Percentiles rank a stretch among this genome's conserved stretches.
These are phyloP conservation scores for Ostrea edulis DNA, from an alignment of 1,140 invertebrate genomes.

Conservation along the genomic window DNA sequence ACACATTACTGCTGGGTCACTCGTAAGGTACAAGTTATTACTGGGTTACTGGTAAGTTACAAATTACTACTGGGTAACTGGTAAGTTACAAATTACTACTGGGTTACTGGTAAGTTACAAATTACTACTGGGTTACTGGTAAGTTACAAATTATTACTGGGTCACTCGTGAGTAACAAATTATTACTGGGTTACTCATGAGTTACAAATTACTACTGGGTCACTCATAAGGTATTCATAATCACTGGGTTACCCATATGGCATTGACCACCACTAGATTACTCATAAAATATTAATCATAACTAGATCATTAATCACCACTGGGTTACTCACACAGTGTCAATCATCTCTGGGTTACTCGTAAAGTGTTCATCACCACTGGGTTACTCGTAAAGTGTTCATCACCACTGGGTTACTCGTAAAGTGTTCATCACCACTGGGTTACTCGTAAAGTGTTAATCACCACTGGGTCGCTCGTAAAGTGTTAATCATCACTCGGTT, in stretches of 20 bases:
- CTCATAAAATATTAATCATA: no score
- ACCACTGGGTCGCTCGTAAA: slow-evolving; percentile 22
- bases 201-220: neutral
- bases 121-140: slow-evolving; percentile 76
- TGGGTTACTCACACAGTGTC: no score
- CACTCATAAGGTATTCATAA: neutral
- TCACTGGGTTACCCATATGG: slow-evolving; percentile 24
- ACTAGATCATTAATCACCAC: neutral
- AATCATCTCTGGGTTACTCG: slow-evolving; percentile 74
- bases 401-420: neutral
- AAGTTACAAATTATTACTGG: no score
- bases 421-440: neutral
- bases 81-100: slow-evolving; percentile 48
- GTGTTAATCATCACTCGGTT: neutral
- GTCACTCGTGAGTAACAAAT: slow-evolving; percentile 48
- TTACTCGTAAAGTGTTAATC: neutral
- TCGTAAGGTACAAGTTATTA: no score
- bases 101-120: neutral
- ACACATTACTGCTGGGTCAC: slow-evolving; percentile 77
- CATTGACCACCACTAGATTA: neutral
- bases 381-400: slow-evolving; percentile 47
- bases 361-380: slow-evolving; percentile 77
- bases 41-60: slow-evolving; percentile 67
- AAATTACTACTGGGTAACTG: slow-evolving; percentile 77
- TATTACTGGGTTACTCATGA: no score